Evolutionary conservation across 1,140 invertebrate genomes (phyloP).

Genomic region (Drosophila parvula): DNA sequence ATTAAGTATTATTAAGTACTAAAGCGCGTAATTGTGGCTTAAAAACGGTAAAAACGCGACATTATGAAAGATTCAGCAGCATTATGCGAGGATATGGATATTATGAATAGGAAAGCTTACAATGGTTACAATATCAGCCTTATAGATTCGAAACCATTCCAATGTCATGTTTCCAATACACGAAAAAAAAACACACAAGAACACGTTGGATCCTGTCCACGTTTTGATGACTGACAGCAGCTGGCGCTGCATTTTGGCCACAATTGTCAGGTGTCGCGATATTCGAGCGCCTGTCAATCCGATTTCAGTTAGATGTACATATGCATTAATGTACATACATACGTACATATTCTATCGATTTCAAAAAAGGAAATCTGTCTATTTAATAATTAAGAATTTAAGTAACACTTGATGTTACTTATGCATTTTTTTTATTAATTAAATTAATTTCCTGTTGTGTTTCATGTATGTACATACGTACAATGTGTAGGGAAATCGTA

Average conservation of each 20-base stretch:
- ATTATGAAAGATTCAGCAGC: too few species aligned
- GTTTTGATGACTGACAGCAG: slow-evolving; percentile 13
- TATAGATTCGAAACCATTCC: background rate
- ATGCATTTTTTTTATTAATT: too few species aligned
- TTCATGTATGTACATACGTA: too few species aligned
- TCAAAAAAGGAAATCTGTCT: background rate
- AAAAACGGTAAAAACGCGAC: too few species aligned
- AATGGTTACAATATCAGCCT: too few species aligned
- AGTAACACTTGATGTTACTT: too few species aligned
- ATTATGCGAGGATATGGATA: too few species aligned
- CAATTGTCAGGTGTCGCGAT: slow-evolving; percentile 14
- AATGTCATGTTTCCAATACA: background rate
- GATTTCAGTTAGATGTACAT: slow-evolving; percentile 1
- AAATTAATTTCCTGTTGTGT: too few species aligned
- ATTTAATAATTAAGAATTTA: background rate
- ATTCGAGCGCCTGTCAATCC: slow-evolving; percentile 10
- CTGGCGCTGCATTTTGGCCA: slow-evolving; percentile 11
- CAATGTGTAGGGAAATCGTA: too few species aligned
- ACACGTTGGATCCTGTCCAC: background rate
- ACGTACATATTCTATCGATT: slow-evolving; percentile 1
- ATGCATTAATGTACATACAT: background rate
- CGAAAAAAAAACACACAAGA: background rate
- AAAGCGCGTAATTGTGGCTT: too few species aligned
- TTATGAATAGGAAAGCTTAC: too few species aligned
- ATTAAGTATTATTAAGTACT: too few species aligned